These are phyloP conservation scores for Archilochus colubris DNA, from an alignment of 2,113 vertebrate genomes.

Conservation along the genomic window DNA sequence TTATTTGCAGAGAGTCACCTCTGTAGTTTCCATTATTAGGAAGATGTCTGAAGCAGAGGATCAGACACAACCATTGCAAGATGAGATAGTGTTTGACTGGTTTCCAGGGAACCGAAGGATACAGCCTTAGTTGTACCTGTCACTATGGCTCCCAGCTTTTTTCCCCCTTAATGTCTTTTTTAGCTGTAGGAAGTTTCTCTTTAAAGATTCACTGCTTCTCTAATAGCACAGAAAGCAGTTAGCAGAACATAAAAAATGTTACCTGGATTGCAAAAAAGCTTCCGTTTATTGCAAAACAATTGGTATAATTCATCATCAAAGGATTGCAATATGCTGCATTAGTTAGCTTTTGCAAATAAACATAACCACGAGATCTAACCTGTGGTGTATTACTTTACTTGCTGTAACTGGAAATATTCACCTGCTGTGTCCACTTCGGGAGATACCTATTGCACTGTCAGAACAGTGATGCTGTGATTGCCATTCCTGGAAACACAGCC, in stretches of 20 bases:
- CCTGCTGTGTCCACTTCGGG: conserved; percentile 37
- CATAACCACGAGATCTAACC: conserved; percentile 17
- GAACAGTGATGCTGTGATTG: not conserved
- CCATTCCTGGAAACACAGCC: conserved; percentile 62
- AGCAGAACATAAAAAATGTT: conserved; percentile 69
- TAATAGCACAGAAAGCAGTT: conserved; percentile 76
- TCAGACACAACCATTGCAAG: conserved; percentile 87
- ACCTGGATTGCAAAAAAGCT: conserved; percentile 64
- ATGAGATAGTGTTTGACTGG: conserved; percentile 92
- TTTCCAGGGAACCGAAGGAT: conserved; percentile 90
- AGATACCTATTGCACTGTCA: conserved; percentile 32
- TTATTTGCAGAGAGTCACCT: conserved; percentile 96
- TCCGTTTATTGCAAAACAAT: conserved; percentile 65
- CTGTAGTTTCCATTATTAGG: conserved; percentile 95
- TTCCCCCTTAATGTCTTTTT: conserved; percentile 83
- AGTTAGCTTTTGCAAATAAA: conserved; percentile 67
- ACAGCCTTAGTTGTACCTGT: conserved; percentile 87
- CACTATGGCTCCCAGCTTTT: conserved; percentile 86
- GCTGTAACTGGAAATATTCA: conserved; percentile 39
- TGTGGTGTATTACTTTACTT: not conserved
- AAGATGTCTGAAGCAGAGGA: conserved; percentile 88
- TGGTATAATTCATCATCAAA: conserved; percentile 46
- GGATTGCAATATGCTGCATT: conserved; percentile 48
- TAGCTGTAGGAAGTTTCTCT: conserved; percentile 83
- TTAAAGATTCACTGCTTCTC: conserved; percentile 78